These are phyloP conservation scores for Holacanthella duospinosa DNA, from an alignment of 2,888 invertebrate genomes.

Conservation along the genomic window DNA sequence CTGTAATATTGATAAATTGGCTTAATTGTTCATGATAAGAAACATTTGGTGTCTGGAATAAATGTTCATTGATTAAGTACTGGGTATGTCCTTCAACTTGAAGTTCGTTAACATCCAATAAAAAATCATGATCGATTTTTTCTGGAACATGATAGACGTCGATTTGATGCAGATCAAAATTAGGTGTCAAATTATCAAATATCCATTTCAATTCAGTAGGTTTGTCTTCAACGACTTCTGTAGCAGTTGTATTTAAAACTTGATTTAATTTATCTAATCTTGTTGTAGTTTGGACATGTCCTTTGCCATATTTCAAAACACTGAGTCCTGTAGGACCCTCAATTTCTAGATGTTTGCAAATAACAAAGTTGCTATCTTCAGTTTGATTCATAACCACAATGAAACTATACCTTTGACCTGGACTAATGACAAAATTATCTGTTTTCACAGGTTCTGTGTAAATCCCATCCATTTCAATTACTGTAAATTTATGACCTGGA, in stretches of 20 bases:
- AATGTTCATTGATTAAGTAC: constrained; percentile 23
- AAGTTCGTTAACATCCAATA: constrained; percentile 19
- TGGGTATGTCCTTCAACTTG: constrained; percentile 11
- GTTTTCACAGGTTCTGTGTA: constrained; percentile 13
- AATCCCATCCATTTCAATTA: constrained; percentile 26
- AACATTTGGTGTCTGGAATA: constrained; percentile 18
- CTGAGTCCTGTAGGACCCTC: constrained; percentile 19
- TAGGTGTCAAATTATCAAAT: constrained; percentile 16
- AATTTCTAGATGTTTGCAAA: constrained; percentile 16
- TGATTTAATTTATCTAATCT: background rate
- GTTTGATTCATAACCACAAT: constrained; percentile 19
- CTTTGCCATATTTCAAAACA: constrained; percentile 7
- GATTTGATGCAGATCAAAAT: constrained; percentile 16
- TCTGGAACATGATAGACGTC: constrained; percentile 18
- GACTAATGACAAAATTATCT: constrained; percentile 15
- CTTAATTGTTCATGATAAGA: constrained; percentile 18
- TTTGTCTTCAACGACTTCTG: background rate
- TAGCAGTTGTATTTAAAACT: background rate
- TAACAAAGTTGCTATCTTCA: constrained; percentile 18
- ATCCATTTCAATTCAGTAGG: constrained; percentile 12
- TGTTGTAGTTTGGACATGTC: background rate
- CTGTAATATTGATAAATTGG: constrained; percentile 18
- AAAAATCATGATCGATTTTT: constrained; percentile 16
- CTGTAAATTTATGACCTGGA: constrained; percentile 14
- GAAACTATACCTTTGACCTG: constrained; percentile 23